Percentiles rank a stretch among this genome's conserved stretches.
phyloP scores from a whole-genome alignment of 2,888 invertebrate species.

The Cataglyphis rosenhaueri region DNA sequence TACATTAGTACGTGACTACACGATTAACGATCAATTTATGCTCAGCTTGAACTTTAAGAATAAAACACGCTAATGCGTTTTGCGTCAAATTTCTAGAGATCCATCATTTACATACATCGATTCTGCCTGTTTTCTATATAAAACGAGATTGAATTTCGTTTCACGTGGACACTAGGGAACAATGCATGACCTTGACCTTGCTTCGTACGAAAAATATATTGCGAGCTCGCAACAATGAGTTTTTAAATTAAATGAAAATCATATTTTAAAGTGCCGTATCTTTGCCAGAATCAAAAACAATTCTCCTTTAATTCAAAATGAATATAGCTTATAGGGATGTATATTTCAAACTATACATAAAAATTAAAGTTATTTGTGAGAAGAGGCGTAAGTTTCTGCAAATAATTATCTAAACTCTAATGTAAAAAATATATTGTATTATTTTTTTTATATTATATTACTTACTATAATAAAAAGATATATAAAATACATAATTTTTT shows the following conservation, averaged over 20 bases:
- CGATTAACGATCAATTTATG: background rate
- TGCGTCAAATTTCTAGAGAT: background rate
- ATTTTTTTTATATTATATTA: background rate
- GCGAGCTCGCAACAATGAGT: background rate
- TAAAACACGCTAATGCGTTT: background rate
- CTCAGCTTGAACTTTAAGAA: background rate
- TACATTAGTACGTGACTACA: background rate
- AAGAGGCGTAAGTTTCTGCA: background rate
- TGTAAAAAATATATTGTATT: background rate
- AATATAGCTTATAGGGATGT: background rate
- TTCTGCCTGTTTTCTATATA: background rate
- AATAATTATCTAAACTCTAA: background rate
- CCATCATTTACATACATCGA: background rate
- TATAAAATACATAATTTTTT: background rate
- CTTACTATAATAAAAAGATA: background rate
- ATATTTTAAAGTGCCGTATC: background rate
- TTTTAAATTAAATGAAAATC: background rate
- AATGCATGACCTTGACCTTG: background rate
- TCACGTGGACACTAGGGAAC: background rate
- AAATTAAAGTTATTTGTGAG: background rate
- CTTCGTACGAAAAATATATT: background rate
- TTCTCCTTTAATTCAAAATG: background rate
- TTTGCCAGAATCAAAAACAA: background rate
- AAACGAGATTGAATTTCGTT: background rate
- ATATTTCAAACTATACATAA: background rate